phyloP scores from a whole-genome alignment of 1,140 invertebrate species.

The Drosophila tristis region DNA sequence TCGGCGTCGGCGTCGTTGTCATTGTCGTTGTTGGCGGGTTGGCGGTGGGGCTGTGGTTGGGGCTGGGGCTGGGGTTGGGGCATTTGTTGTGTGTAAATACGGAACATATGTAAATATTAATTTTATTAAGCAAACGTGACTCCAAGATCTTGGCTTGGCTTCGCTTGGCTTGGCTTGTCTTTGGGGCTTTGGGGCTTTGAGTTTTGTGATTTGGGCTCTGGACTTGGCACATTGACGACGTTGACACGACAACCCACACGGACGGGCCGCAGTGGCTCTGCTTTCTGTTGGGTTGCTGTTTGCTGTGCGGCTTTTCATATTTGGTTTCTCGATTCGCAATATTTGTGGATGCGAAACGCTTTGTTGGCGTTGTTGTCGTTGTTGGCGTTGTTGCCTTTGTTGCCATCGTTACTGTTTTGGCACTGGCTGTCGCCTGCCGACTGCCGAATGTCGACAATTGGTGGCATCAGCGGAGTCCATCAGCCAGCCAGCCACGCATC shows the following conservation, averaged over 20 bases:
- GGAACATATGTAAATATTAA: slow-evolving; percentile 83
- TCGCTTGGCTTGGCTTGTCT: slow-evolving; percentile 12
- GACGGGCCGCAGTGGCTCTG: too few species aligned
- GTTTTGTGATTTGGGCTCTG: neutral
- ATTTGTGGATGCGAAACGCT: slow-evolving; percentile 52
- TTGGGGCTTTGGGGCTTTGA: slow-evolving; percentile 4
- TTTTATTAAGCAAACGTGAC: slow-evolving; percentile 82
- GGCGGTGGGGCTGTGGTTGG: too few species aligned
- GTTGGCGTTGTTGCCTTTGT: slow-evolving; percentile 49
- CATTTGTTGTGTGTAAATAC: slow-evolving; percentile 59
- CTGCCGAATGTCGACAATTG: slow-evolving; percentile 15
- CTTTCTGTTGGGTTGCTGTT: neutral
- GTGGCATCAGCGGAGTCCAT: too few species aligned
- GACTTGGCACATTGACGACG: slow-evolving; percentile 47
- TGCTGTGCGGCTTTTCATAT: slow-evolving; percentile 52
- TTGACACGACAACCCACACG: slow-evolving; percentile 53
- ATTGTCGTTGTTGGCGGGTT: slow-evolving; percentile 1
- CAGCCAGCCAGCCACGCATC: too few species aligned
- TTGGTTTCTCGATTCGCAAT: slow-evolving; percentile 67
- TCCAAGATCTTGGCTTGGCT: slow-evolving; percentile 53
- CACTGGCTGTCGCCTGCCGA: slow-evolving; percentile 3
- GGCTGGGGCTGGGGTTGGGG: too few species aligned
- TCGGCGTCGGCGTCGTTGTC: too few species aligned
- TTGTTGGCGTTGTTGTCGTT: slow-evolving; percentile 46
- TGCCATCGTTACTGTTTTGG: slow-evolving; percentile 4